Conservation (phyloP, 1,140 invertebrate genomes). For the Chlorops oryzae region DNA sequence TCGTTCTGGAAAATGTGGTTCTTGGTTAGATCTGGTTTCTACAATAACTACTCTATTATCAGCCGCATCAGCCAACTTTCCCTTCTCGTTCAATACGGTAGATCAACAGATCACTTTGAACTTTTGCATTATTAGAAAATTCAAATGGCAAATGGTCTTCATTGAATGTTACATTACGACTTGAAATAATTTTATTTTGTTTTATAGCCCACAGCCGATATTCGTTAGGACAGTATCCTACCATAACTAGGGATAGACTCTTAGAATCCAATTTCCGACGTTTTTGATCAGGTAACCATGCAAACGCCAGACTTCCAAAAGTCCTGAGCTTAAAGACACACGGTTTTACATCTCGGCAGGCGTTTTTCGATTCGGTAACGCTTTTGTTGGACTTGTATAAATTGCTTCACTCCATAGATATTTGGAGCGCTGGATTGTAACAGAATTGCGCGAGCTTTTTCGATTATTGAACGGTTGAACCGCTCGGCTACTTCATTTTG, state of each 20-base stretch:
- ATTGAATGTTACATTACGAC: conserved; percentile 20
- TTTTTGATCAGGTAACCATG: conserved; percentile 14
- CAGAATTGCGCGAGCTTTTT: conserved; percentile 23
- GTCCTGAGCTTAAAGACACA: conserved; percentile 25
- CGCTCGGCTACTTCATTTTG: conserved; percentile 37
- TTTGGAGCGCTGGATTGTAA: conserved; percentile 12
- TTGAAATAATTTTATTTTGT: conserved; percentile 22
- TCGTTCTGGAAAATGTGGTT: no score
- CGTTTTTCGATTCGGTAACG: conserved; percentile 13
- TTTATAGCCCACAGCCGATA: conserved; percentile 27
- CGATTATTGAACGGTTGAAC: conserved; percentile 28
- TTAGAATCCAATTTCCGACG: conserved; percentile 16
- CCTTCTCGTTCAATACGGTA: no score
- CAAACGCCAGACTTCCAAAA: conserved; percentile 28
- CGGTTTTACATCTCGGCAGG: conserved; percentile 30
- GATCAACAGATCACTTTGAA: no score
- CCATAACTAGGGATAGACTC: conserved; percentile 14
- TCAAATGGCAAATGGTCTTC: conserved; percentile 5
- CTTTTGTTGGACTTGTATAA: conserved; percentile 14
- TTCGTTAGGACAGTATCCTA: conserved; percentile 24
- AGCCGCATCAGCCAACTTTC: no score
- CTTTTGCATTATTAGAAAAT: no score
- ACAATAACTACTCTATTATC: no score
- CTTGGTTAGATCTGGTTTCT: no score
- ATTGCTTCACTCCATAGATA: conserved; percentile 35